Evolutionary conservation across 2,888 invertebrate species (phyloP).

Genomic region (Trachelus tabidus): DNA sequence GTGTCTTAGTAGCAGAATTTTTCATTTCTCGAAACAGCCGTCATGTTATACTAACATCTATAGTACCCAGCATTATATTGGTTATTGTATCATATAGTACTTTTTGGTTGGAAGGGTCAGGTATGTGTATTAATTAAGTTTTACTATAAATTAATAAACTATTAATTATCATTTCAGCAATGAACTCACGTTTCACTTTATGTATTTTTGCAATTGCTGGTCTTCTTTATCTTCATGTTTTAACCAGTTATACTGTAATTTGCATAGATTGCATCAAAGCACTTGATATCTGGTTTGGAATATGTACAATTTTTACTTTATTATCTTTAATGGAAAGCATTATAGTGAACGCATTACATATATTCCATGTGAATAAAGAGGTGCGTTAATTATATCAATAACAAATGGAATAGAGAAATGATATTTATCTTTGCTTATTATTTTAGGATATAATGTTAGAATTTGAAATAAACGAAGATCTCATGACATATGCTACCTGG

Average conservation of each 20-base stretch:
- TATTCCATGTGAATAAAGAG: neutral
- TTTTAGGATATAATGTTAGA: neutral
- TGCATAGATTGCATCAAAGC: neutral
- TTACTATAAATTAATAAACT: neutral
- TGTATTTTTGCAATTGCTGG: constrained; percentile 8
- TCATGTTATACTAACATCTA: constrained; percentile 38
- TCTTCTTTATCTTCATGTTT: constrained; percentile 3
- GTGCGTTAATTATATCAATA: neutral
- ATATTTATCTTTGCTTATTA: neutral
- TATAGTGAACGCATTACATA: neutral
- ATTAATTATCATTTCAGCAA: neutral
- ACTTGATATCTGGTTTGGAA: constrained; percentile 16
- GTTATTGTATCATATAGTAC: constrained; percentile 39
- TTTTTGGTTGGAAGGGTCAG: constrained; percentile 34
- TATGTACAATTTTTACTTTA: constrained; percentile 5
- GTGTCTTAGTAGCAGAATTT: constrained; percentile 37
- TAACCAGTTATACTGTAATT: neutral
- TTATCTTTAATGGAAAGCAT: constrained; percentile 10
- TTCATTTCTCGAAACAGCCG: constrained; percentile 32
- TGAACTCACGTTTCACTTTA: neutral
- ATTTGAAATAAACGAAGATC: neutral
- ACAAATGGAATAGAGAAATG: neutral
- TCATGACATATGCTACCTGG: neutral
- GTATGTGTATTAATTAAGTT: neutral
- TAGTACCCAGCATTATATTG: constrained; percentile 38